These are phyloP conservation scores for Catharus minimus DNA, from an alignment of 2,113 vertebrate species.

Conservation along the genomic window DNA sequence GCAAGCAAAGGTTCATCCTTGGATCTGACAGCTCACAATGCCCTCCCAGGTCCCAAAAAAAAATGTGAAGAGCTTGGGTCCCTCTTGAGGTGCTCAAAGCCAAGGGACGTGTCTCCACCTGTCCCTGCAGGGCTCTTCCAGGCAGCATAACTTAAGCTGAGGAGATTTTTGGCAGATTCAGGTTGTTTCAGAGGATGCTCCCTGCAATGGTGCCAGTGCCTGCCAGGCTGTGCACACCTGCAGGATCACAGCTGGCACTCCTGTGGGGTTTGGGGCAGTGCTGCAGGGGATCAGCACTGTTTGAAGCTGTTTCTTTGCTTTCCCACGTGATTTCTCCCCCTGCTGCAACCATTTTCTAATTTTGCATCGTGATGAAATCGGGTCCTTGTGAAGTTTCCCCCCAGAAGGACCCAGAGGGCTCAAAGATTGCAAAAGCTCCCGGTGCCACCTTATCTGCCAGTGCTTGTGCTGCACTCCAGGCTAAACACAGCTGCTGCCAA, in stretches of 20 bases:
- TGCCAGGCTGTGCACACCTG: background rate
- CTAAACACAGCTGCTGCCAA: constrained; percentile 14
- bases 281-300: background rate
- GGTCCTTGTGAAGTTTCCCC: background rate
- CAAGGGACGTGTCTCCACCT: background rate
- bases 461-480: background rate
- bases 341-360: background rate
- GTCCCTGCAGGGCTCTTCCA: background rate
- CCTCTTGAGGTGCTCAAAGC: background rate
- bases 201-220: background rate
- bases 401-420: background rate
- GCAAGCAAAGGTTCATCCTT: background rate
- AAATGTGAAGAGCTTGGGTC: background rate
- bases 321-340: background rate
- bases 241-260: background rate
- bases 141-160: background rate
- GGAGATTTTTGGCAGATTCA: fast-evolving
- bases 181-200: background rate
- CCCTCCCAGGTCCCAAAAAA: background rate
- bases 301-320: background rate
- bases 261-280: fast-evolving
- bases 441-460: background rate
- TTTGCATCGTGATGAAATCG: fast-evolving
- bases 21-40: background rate
- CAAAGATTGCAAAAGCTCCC: background rate